phyloP scores from a whole-genome alignment of 2,113 vertebrate species.

The Boulengeromyrus knoepffleri region DNA sequence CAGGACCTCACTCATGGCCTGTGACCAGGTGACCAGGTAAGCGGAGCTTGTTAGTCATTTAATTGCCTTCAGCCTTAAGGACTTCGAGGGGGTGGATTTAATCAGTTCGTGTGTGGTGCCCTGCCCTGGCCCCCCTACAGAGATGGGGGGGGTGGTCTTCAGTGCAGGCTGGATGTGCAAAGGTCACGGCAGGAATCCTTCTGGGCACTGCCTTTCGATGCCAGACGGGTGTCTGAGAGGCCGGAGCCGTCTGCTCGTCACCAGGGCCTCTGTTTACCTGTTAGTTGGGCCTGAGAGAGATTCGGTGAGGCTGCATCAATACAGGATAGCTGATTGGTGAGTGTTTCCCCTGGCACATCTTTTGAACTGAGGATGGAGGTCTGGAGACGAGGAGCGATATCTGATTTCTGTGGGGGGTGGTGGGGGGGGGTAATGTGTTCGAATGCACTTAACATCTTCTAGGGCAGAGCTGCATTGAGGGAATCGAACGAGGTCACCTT shows the following conservation, averaged over 20 bases:
- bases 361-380: background rate
- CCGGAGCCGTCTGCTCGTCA: background rate
- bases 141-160: background rate
- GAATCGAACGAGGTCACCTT: background rate
- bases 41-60: background rate
- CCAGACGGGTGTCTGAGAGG: background rate
- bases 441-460: background rate
- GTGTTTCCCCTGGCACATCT: background rate
- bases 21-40: background rate
- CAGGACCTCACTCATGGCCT: background rate
- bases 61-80: constrained; percentile 4
- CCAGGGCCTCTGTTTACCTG: too few species aligned
- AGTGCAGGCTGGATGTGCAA: background rate
- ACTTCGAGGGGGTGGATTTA: background rate
- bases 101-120: background rate
- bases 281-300: background rate
- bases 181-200: background rate
- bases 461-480: background rate
- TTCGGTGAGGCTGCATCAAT: background rate
- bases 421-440: background rate
- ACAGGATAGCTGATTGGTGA: background rate
- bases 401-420: background rate
- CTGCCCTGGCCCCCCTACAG: background rate
- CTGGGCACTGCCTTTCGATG: background rate
- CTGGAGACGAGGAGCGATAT: background rate